Evolutionary conservation across 1,140 invertebrate genomes (phyloP).

Genomic region (Danaus plexippus): DNA sequence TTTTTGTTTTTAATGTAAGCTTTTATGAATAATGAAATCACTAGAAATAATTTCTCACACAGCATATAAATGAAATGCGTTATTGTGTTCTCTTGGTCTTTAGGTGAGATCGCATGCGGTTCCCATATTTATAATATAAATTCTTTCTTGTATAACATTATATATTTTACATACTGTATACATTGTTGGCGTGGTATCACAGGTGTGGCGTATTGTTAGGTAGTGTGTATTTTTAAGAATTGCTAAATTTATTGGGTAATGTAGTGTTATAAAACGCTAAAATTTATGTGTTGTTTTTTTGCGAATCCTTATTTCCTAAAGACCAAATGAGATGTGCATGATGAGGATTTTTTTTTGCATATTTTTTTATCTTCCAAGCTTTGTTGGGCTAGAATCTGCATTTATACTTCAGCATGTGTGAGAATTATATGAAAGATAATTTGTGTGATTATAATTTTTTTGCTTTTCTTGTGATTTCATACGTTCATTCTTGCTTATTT

Average conservation of each 20-base stretch:
- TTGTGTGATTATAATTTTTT: slow-evolving; percentile 34
- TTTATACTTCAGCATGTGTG: slow-evolving; percentile 64
- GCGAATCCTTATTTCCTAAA: slow-evolving; percentile 60
- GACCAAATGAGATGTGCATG: slow-evolving; percentile 70
- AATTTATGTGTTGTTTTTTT: slow-evolving; percentile 33
- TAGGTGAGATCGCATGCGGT: slow-evolving; percentile 53
- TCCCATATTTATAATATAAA: slow-evolving; percentile 7
- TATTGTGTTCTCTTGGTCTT: slow-evolving; percentile 58
- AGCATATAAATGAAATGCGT: slow-evolving; percentile 31
- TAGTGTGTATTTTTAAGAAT: slow-evolving; percentile 54
- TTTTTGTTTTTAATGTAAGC: slow-evolving; percentile 57
- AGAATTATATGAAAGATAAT: slow-evolving; percentile 42
- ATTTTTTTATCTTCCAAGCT: slow-evolving; percentile 47
- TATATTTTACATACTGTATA: slow-evolving; percentile 18
- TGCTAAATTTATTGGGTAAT: slow-evolving; percentile 71
- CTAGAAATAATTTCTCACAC: slow-evolving; percentile 58
- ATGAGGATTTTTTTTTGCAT: slow-evolving; percentile 52
- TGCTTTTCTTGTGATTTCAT: slow-evolving; percentile 69
- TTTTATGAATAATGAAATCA: slow-evolving; percentile 64
- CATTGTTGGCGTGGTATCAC: no score
- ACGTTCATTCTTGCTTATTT: slow-evolving; percentile 67
- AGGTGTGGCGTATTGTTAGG: slow-evolving; percentile 45
- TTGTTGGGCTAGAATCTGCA: slow-evolving; percentile 38
- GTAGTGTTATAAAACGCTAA: slow-evolving; percentile 35
- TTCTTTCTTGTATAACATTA: slow-evolving; percentile 19